phyloP scores from a whole-genome alignment of 2,113 vertebrate genomes.

The Chamaea fasciata region DNA sequence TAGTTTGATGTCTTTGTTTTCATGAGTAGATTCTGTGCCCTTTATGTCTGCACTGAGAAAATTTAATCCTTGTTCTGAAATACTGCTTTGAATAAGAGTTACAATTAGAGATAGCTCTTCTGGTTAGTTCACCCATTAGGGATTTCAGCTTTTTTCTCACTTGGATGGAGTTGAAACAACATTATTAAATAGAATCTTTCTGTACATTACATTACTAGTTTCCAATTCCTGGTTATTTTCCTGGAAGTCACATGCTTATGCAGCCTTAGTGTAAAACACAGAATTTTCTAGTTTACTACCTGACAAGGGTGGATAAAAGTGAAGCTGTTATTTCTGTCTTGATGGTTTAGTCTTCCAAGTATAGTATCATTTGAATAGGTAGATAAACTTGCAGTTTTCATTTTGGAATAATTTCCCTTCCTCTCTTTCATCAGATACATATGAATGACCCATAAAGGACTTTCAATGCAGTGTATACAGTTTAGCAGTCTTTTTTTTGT shows the following conservation, averaged over 20 bases:
- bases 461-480: background rate
- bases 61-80: background rate
- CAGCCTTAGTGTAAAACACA: background rate
- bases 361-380: background rate
- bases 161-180: background rate
- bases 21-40: background rate
- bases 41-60: background rate
- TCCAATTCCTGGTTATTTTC: background rate
- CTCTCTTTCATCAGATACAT: background rate
- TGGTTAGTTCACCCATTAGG: background rate
- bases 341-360: background rate
- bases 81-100: background rate
- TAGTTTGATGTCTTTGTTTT: background rate
- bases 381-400: background rate
- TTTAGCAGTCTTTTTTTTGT: background rate
- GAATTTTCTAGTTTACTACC: background rate
- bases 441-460: background rate
- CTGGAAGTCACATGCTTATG: background rate
- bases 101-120: background rate
- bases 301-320: background rate
- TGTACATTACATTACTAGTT: background rate
- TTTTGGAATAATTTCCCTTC: background rate
- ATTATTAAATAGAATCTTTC: background rate
- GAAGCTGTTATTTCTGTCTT: background rate
- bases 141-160: background rate